A percentile compares a stretch with the other conserved stretches of the same genome.
Evolutionary conservation across 2,113 vertebrate genomes (phyloP).

Genomic region (Anhinga rufa): DNA sequence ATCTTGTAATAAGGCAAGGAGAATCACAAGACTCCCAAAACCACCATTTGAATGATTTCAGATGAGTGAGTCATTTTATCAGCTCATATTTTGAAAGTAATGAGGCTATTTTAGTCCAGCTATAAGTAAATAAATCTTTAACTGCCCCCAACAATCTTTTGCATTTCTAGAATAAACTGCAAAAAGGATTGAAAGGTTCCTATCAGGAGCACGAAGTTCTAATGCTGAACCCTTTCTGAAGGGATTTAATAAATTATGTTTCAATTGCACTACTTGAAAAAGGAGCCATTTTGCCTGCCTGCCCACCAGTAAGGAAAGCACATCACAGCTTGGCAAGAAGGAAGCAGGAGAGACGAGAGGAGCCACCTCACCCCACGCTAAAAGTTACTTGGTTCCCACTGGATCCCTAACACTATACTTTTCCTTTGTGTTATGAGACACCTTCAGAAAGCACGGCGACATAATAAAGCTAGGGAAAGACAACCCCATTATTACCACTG

Average conservation of each 20-base stretch:
- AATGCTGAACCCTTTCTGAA: background rate
- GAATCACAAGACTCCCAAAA: background rate
- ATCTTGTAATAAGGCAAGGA: background rate
- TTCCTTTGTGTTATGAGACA: constrained; percentile 59
- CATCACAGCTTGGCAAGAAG: constrained; percentile 7
- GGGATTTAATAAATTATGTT: constrained; percentile 2
- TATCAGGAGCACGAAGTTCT: background rate
- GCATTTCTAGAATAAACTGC: background rate
- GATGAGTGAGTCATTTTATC: background rate
- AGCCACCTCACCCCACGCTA: constrained; percentile 21
- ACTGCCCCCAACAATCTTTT: background rate
- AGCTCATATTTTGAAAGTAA: constrained; percentile 23
- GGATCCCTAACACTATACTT: constrained; percentile 40
- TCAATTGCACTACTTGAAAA: background rate
- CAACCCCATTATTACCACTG: constrained; percentile 70
- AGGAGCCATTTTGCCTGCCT: background rate
- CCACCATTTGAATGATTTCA: constrained; percentile 4
- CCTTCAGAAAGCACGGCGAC: constrained; percentile 59
- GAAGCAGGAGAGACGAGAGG: constrained; percentile 30
- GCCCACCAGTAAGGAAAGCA: background rate
- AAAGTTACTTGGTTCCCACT: constrained; percentile 26
- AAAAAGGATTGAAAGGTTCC: background rate
- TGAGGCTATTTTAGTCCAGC: constrained; percentile 24
- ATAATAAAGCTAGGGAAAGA: constrained; percentile 70
- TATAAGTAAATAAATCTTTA: background rate